Evolutionary conservation across 2,113 vertebrate species (phyloP).

Genomic region (Orycteropus afer): DNA sequence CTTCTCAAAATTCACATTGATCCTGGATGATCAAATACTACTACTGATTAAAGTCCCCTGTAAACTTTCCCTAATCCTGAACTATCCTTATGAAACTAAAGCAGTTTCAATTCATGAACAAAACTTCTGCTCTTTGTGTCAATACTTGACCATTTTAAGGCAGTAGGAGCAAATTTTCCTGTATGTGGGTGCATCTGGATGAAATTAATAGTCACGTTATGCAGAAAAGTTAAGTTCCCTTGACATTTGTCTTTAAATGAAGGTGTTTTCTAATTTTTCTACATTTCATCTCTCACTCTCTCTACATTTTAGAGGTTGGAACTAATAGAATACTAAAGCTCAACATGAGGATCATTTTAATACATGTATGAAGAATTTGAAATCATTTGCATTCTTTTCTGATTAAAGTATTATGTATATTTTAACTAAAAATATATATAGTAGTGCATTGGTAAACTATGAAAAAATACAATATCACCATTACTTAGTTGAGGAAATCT

Average conservation of each 20-base stretch:
- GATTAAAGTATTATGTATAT: not conserved
- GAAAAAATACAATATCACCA: constrained; percentile 33
- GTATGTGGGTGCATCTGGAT: not conserved
- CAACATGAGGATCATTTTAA: constrained; percentile 44
- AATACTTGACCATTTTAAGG: not conserved
- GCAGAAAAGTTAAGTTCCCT: not conserved
- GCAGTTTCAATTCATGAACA: not conserved
- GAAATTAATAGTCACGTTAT: not conserved
- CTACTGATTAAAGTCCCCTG: not conserved
- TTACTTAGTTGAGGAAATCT: not conserved
- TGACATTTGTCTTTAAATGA: not conserved
- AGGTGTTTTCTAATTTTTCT: not conserved
- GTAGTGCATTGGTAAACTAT: constrained; percentile 1
- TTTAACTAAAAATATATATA: constrained; percentile 42
- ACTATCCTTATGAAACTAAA: not conserved
- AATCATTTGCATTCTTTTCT: not conserved
- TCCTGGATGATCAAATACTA: not conserved
- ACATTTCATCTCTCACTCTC: not conserved
- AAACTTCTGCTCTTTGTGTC: not conserved
- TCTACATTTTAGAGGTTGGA: not conserved
- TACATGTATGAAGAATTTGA: not conserved
- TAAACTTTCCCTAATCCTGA: not conserved
- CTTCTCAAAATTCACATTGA: not conserved
- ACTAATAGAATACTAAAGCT: not conserved
- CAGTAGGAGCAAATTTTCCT: not conserved